These are phyloP conservation scores for Tragelaphus strepsiceros DNA, from an alignment of 2,113 vertebrate genomes.

Conservation along the genomic window DNA sequence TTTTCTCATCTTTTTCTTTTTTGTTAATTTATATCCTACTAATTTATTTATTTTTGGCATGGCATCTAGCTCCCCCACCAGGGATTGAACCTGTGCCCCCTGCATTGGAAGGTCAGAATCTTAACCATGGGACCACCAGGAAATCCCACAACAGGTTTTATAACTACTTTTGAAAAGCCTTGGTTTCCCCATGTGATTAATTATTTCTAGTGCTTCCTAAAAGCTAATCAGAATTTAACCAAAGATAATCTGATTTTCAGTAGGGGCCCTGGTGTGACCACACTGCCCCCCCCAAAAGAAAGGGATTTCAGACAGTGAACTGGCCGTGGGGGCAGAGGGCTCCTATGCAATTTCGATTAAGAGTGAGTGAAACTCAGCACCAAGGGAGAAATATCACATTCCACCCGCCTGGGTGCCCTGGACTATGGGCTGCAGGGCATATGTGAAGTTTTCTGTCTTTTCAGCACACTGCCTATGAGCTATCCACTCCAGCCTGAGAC, in stretches of 20 bases:
- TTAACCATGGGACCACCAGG: not conserved
- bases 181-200: not conserved
- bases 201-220: not conserved
- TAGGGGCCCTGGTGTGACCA: not conserved
- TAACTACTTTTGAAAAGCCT: not conserved
- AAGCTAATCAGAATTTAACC: not conserved
- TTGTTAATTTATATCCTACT: not conserved
- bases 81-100: fast-evolving
- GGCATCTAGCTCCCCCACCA: not conserved
- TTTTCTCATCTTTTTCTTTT: not conserved
- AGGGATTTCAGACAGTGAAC: not conserved
- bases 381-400: not conserved
- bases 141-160: not conserved
- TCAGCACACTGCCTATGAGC: not conserved
- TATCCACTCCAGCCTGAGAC: not conserved
- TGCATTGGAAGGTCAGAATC: not conserved
- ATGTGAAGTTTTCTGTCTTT: not conserved
- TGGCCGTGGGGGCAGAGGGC: not conserved
- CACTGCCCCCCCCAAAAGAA: not conserved
- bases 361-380: not conserved
- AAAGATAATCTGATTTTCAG: not conserved
- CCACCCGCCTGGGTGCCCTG: fast-evolving
- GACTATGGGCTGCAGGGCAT: not conserved
- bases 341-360: not conserved
- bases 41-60: not conserved